Base-by-base conservation (phyloP, 2,888 invertebrate genomes). In the Osedax frankpressi region DNA sequence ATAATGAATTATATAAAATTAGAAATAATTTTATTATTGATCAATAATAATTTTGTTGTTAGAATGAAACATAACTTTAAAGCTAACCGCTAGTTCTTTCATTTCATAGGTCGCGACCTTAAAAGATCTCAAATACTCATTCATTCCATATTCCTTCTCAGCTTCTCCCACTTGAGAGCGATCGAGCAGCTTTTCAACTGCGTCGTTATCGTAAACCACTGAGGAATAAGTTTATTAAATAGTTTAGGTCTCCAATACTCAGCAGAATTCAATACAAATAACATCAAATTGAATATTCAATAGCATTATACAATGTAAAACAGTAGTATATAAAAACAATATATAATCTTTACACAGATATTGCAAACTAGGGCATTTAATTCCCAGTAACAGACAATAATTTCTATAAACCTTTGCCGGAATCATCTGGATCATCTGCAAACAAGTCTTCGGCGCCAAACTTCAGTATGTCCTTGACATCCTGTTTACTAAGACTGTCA, bases 391-490 rank as follows among this genome's bases (percentile, higher is more conserved):
- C n/a, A n/a, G n/a, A n/a, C n/a, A n/a, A n/a, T n/a, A n/a, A n/a
- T n/a, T n/a, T 11, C 44, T 11, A 19, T 44, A 44, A 44, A 77
- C 77, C 74, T 75, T 76, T 74, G 11, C 77, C 79, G 14, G 44
- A 44, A 69, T 83, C 84, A 77, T 93, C 93, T n/a, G n/a, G n/a
- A 71, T 94, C 94, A 82, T 95, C 96, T 84, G 97, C 97, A 86
- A 97, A 97, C 29, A 97, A 86, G 84, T 97, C 95, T 84, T 97
- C 96, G 0, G 97, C 97, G 77, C 96, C 97, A 82, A 97, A 97
- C 77, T 94, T 88, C 68, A 97, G 87, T 84, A 97, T 98, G 83
- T 97, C 97, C 81, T 96, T 97, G 75, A 97, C 86, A 83, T 98
- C 97, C 83, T 95, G 94, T 84, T 97, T 97, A 28, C 94, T 94